Percentiles rank a stretch among this genome's conserved stretches.
phyloP scores from a whole-genome alignment of 1,140 invertebrate genomes.

The Solenopsis fugax region DNA sequence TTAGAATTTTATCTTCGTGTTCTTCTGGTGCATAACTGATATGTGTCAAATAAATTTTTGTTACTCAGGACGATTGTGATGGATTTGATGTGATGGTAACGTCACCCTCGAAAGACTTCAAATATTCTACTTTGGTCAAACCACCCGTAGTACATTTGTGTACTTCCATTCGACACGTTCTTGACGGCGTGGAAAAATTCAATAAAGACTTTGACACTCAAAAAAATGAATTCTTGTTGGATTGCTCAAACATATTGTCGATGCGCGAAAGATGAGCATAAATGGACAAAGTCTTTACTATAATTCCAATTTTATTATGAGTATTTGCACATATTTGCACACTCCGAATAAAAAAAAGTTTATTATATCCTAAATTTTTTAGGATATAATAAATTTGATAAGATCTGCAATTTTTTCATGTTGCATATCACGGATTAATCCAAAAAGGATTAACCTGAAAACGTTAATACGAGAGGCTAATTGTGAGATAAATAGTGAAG shows the following conservation, averaged over 20 bases:
- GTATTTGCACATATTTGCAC: not conserved
- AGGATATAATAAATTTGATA: not conserved
- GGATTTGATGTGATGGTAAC: not conserved
- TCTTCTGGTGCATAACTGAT: constrained; percentile 1
- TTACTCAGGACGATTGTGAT: constrained; percentile 8
- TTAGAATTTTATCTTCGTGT: constrained; percentile 29
- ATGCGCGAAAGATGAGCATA: not conserved
- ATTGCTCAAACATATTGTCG: not conserved
- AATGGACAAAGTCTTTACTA: constrained; percentile 2
- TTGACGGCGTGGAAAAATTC: not conserved
- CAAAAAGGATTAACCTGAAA: too few species aligned
- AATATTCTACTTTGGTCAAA: constrained; percentile 47
- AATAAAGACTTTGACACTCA: not conserved
- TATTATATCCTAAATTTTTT: too few species aligned
- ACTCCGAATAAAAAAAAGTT: not conserved
- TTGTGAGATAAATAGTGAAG: not conserved
- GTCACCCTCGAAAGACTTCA: not conserved
- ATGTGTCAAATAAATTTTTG: constrained; percentile 19
- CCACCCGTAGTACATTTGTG: not conserved
- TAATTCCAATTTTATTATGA: not conserved
- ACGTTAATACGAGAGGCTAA: too few species aligned
- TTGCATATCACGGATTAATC: not conserved
- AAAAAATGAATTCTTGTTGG: not conserved
- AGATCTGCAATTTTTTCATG: not conserved
- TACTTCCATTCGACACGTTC: not conserved